These are phyloP conservation scores for Panorpa germanica DNA, from an alignment of 2,888 invertebrate genomes.

Conservation along the genomic window DNA sequence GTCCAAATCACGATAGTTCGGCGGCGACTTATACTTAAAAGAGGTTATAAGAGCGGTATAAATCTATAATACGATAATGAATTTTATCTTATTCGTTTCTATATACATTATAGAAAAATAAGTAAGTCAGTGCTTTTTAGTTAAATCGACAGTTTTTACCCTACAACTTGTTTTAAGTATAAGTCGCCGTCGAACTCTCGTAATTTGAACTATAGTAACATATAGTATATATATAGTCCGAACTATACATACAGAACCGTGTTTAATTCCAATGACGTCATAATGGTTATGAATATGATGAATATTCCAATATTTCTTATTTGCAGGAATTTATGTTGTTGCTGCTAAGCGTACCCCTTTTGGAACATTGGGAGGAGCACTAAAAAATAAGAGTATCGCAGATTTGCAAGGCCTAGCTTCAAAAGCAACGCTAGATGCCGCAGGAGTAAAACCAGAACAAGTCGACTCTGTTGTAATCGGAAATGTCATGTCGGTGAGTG, in stretches of 20 bases:
- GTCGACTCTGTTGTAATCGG: constrained; percentile 84
- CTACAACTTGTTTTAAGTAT: too few relatives aligned
- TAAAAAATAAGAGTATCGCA: constrained; percentile 50
- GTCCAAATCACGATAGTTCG: too few relatives aligned
- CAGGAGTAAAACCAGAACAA: constrained; percentile 64
- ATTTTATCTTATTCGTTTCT: too few relatives aligned
- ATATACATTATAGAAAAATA: too few relatives aligned
- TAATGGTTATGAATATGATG: not conserved
- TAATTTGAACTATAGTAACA: too few relatives aligned
- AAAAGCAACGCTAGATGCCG: constrained; percentile 57
- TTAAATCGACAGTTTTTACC: not conserved
- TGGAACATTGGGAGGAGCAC: constrained; percentile 81
- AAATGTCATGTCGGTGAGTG: constrained; percentile 64
- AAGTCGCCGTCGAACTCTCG: too few relatives aligned
- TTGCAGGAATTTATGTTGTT: constrained; percentile 70
- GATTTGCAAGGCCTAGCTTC: constrained; percentile 69
- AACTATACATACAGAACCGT: not conserved
- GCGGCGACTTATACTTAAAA: too few relatives aligned
- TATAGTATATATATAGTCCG: not conserved
- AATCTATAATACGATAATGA: too few relatives aligned
- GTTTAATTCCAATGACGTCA: not conserved
- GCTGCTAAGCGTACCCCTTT: constrained; percentile 95
- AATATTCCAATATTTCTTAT: constrained; percentile 5
- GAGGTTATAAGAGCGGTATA: too few relatives aligned
- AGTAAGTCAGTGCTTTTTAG: too few relatives aligned